These are phyloP conservation scores for Acrocera orbiculus DNA, from an alignment of 2,888 invertebrate genomes.

Conservation along the genomic window DNA sequence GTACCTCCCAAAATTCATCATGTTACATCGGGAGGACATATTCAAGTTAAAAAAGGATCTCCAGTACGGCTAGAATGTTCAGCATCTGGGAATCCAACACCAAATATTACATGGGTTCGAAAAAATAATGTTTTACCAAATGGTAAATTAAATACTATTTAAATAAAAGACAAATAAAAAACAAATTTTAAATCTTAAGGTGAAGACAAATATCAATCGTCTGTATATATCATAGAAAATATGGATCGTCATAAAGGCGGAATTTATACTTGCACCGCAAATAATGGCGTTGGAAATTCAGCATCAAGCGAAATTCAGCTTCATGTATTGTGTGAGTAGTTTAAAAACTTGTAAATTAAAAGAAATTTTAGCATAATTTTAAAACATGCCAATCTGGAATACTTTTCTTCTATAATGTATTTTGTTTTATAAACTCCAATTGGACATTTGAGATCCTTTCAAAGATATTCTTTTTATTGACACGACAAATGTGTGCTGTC, in stretches of 20 bases:
- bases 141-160: conserved; percentile 7
- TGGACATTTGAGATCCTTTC: too few species aligned
- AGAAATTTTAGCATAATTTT: too few species aligned
- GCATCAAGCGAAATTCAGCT: conserved; percentile 35
- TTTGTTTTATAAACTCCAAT: too few species aligned
- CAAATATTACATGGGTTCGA: conserved; percentile 48
- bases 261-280: conserved; percentile 36
- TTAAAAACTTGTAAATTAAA: too few species aligned
- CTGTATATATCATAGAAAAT: conserved; percentile 34
- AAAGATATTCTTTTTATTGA: too few species aligned
- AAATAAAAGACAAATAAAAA: background rate
- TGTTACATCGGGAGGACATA: conserved; percentile 34
- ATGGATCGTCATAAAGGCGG: conserved; percentile 38
- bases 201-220: conserved; percentile 35
- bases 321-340: conserved; percentile 36
- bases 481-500: too few species aligned
- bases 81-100: conserved; percentile 50
- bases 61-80: conserved; percentile 51
- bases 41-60: conserved; percentile 44
- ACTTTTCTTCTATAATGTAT: too few species aligned
- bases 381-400: too few species aligned
- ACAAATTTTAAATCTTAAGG: conserved; percentile 20
- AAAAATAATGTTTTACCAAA: conserved; percentile 13
- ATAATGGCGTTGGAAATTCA: conserved; percentile 36
- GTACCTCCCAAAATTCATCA: conserved; percentile 38